These are phyloP conservation scores for Bombus soroeensis DNA, from an alignment of 1,140 invertebrate species.

Conservation along the genomic window DNA sequence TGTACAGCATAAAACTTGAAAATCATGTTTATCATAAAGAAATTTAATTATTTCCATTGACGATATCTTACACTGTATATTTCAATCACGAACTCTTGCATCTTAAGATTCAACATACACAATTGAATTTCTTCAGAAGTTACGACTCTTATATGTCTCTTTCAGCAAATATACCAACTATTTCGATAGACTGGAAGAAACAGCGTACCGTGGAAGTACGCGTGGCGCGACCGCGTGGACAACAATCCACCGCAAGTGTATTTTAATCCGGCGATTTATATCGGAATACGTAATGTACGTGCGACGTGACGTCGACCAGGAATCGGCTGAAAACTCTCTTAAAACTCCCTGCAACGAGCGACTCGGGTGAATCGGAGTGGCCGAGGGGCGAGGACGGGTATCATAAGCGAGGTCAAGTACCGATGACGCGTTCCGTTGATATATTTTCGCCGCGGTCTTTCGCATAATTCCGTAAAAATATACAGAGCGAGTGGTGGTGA, in stretches of 20 bases:
- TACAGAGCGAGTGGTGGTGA: conserved; percentile 46
- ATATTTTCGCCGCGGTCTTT: conserved; percentile 51
- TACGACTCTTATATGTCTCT: not conserved
- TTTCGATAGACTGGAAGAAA: not conserved
- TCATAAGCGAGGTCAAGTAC: conserved; percentile 58
- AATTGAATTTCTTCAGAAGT: not conserved
- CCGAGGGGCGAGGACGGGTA: not conserved
- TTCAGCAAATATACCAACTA: not conserved
- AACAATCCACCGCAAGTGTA: not conserved
- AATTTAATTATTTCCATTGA: too few species aligned
- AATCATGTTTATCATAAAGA: too few species aligned
- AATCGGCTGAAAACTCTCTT: not conserved
- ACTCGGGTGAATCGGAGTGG: not conserved
- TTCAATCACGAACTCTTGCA: not conserved
- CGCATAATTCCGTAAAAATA: conserved; percentile 58
- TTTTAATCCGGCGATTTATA: conserved; percentile 13
- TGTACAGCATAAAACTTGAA: too few species aligned
- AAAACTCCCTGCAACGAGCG: not conserved
- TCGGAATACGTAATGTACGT: not conserved
- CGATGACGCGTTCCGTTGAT: conserved; percentile 41
- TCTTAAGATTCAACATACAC: too few species aligned
- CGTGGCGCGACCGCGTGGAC: too few species aligned
- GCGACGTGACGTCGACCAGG: not conserved
- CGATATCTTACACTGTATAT: not conserved
- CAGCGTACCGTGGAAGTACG: too few species aligned